Evolutionary conservation across 2,888 invertebrate species (phyloP).

Genomic region (Thysanoteuthis rhombus): DNA sequence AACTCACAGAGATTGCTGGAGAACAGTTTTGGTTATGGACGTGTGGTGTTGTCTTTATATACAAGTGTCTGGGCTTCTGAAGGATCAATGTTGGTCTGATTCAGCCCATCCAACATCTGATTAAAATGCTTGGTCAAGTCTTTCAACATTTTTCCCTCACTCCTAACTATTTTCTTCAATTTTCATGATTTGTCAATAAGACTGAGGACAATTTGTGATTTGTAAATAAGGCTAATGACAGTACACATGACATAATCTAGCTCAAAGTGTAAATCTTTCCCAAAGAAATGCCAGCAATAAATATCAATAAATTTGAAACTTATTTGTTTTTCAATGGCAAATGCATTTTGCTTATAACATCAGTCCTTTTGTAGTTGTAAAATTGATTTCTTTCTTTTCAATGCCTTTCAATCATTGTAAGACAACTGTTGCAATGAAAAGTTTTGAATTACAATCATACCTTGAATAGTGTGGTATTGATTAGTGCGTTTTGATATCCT

Average conservation of each 20-base stretch:
- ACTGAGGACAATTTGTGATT: not conserved
- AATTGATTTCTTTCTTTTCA: too few relatives aligned
- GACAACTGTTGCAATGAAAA: too few relatives aligned
- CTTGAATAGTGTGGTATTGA: too few relatives aligned
- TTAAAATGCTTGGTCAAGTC: constrained; percentile 12
- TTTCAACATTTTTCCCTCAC: not conserved
- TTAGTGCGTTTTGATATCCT: too few relatives aligned
- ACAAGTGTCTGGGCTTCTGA: constrained; percentile 13
- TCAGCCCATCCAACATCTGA: not conserved
- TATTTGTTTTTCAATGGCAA: too few relatives aligned
- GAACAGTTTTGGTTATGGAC: not conserved
- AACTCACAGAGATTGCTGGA: not conserved
- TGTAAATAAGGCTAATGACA: not conserved
- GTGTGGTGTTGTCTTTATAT: not conserved
- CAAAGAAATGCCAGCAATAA: not conserved
- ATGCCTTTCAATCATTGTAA: too few relatives aligned
- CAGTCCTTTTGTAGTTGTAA: too few relatives aligned
- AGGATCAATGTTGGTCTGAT: not conserved
- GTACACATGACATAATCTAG: not conserved
- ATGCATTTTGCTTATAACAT: too few relatives aligned
- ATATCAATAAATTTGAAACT: not conserved
- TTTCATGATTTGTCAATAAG: not conserved
- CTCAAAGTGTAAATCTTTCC: not conserved
- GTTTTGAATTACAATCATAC: too few relatives aligned
- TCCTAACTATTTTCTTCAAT: not conserved